A percentile compares a stretch with the other conserved stretches of the same genome.
These are phyloP conservation scores for Montipora sp. DNA, from an alignment of 64 coral and sea anemone genomes.

Conservation along the genomic window DNA sequence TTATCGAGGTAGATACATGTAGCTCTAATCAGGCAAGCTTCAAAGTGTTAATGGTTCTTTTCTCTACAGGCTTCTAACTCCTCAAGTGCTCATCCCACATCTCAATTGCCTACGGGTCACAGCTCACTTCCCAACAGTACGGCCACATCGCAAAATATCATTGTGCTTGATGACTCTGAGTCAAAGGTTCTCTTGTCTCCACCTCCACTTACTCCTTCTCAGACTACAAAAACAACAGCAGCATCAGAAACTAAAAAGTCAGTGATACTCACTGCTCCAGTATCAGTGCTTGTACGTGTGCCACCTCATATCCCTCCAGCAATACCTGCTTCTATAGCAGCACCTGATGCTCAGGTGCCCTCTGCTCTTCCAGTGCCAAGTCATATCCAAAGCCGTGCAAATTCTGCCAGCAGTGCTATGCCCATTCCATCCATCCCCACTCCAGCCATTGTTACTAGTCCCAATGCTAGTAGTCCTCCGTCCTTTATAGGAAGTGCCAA, in stretches of 20 bases:
- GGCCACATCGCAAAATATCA: slow-evolving; percentile 17
- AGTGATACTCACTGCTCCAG: slow-evolving; percentile 65
- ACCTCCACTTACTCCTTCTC: neutral
- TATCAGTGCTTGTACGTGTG: slow-evolving; percentile 89
- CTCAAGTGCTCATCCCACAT: slow-evolving; percentile 9
- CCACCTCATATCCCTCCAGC: slow-evolving; percentile 66
- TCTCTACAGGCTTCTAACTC: neutral
- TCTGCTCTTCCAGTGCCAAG: slow-evolving; percentile 88
- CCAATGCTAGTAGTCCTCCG: slow-evolving; percentile 75
- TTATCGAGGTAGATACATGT: no score
- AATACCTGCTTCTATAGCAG: slow-evolving; percentile 93
- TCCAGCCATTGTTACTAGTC: slow-evolving; percentile 92
- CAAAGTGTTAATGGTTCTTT: neutral
- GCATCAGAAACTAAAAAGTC: slow-evolving; percentile 59
- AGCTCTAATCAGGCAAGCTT: no score
- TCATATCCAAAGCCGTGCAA: slow-evolving; percentile 63
- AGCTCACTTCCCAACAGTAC: slow-evolving; percentile 34
- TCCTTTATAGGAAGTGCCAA: slow-evolving; percentile 93
- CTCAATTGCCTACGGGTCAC: slow-evolving; percentile 3
- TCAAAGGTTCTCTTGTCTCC: slow-evolving; percentile 1
- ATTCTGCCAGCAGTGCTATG: slow-evolving; percentile 59
- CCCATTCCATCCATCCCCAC: slow-evolving; percentile 95
- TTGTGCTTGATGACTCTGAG: slow-evolving; percentile 25
- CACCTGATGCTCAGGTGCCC: slow-evolving; percentile 85
- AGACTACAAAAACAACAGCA: slow-evolving; percentile 5